Conservation (phyloP, 2,888 invertebrate genomes). For the Mesorhabditis belari region DNA sequence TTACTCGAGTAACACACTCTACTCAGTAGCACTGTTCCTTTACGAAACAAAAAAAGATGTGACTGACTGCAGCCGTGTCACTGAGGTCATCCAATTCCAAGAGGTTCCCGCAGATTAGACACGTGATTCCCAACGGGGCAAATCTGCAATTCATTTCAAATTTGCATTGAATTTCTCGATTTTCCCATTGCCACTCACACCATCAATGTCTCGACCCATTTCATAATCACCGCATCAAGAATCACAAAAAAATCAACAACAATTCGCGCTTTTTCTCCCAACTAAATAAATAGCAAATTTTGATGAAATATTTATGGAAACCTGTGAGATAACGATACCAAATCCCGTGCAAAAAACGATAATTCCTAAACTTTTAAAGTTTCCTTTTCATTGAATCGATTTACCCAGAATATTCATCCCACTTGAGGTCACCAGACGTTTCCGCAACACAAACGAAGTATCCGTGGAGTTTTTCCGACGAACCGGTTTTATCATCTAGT, state of each 20-base stretch:
- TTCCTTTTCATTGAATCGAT: constrained; percentile 15
- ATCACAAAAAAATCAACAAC: constrained; percentile 77
- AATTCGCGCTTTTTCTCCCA: constrained; percentile 60
- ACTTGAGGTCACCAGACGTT: constrained; percentile 18
- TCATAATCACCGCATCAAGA: constrained; percentile 82
- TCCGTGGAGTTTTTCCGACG: constrained; percentile 29
- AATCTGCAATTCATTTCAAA: constrained; percentile 30
- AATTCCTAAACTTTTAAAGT: constrained; percentile 63
- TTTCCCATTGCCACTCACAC: constrained; percentile 31
- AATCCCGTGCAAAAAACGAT: constrained; percentile 84
- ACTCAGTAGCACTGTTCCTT: neutral
- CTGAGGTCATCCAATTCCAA: constrained; percentile 50
- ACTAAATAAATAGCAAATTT: constrained; percentile 35
- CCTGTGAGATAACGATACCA: constrained; percentile 80
- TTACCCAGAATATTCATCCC: constrained; percentile 64
- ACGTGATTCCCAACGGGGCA: constrained; percentile 49
- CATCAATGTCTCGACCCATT: constrained; percentile 54
- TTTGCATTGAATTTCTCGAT: too few relatives aligned
- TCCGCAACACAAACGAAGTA: constrained; percentile 12
- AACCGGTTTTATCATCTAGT: too few relatives aligned
- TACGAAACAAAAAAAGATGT: neutral
- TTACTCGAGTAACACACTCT: too few relatives aligned
- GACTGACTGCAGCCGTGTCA: constrained; percentile 40
- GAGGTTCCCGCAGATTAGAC: constrained; percentile 49
- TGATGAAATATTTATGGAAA: constrained; percentile 64